phyloP scores from a whole-genome alignment of 2,113 vertebrate species.

The Columbina picui region DNA sequence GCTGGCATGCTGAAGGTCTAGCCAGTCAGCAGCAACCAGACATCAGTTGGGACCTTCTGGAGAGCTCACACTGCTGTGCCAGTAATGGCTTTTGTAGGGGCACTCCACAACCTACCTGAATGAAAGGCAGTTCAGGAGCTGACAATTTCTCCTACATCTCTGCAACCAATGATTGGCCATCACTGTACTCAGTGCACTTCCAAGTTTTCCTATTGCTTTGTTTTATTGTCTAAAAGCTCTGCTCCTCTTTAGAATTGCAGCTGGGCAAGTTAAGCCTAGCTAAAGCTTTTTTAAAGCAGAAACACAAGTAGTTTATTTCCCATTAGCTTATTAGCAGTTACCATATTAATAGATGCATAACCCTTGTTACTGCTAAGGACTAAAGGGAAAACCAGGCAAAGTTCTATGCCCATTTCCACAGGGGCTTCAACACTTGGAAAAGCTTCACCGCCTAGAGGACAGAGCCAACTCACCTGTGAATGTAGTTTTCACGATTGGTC shows the following conservation, averaged over 20 bases:
- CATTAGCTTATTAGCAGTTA: neutral
- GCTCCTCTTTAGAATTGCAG: neutral
- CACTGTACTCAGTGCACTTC: neutral
- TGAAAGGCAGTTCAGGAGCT: neutral
- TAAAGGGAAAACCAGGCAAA: neutral
- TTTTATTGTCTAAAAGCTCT: neutral
- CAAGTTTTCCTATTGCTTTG: conserved; percentile 60
- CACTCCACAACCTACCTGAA: rapidly evolving
- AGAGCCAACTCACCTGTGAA: conserved; percentile 88
- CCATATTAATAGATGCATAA: neutral
- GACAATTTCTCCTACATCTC: neutral
- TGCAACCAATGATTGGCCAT: neutral
- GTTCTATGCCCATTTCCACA: neutral
- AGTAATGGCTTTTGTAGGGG: rapidly evolving
- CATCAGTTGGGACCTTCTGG: neutral
- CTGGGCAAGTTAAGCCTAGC: neutral
- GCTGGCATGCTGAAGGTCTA: rapidly evolving
- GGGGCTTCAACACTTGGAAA: rapidly evolving
- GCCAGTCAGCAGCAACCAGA: neutral
- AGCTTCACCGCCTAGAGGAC: neutral
- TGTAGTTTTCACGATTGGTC: conserved; percentile 99
- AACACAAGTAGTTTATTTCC: neutral
- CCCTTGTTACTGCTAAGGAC: neutral
- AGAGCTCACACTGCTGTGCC: neutral
- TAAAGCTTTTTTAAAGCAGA: neutral